Percentiles rank a stretch among this genome's conserved stretches.
Conservation (phyloP, 2,113 vertebrate species). For the Microtus oregoni region DNA sequence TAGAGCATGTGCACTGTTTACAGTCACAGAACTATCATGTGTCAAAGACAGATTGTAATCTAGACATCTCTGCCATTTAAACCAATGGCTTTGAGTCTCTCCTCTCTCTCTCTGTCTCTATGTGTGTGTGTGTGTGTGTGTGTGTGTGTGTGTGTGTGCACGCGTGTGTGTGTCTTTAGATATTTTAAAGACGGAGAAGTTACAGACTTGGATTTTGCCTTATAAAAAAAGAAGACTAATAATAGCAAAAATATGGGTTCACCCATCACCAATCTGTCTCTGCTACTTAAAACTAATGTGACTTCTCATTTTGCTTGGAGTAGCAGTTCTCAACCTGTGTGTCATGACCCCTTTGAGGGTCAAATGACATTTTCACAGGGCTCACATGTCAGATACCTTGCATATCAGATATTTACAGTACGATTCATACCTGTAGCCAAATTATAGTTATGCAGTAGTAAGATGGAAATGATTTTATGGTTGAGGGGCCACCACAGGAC, state of each 20-base stretch:
- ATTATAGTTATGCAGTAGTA: neutral
- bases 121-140: neutral
- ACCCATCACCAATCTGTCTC: accelerated
- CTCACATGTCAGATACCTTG: neutral
- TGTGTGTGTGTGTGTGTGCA: neutral
- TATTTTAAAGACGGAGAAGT: neutral
- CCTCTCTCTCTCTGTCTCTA: too few relatives aligned
- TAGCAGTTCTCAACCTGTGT: neutral
- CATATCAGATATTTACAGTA: neutral
- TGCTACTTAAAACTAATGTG: neutral
- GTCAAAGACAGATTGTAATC: neutral
- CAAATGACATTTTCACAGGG: neutral
- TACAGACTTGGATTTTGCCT: neutral
- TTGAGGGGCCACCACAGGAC: neutral
- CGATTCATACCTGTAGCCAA: neutral
- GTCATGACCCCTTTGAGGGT: neutral
- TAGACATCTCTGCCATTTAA: neutral
- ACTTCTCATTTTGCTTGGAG: neutral
- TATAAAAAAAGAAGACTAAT: neutral
- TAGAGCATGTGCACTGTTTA: neutral
- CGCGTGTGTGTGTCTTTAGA: neutral
- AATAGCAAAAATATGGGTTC: neutral
- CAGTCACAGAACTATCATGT: neutral
- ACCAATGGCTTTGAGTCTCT: neutral
- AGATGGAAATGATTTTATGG: neutral